phyloP scores from a whole-genome alignment of 2,797 vertebrate genomes.

The Syngnathus acus region DNA sequence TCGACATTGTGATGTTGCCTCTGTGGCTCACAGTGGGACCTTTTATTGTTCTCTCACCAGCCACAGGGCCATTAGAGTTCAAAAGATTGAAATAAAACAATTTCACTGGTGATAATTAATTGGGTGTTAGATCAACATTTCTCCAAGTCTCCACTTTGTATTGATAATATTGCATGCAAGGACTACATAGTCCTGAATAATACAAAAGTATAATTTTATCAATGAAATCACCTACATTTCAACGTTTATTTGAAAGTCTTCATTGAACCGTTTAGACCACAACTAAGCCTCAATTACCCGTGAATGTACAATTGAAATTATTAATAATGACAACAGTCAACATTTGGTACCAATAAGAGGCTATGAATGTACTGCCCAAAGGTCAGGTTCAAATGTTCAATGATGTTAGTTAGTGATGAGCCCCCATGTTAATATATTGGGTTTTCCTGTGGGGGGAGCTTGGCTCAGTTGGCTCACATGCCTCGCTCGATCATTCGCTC shows the following conservation, averaged over 20 bases:
- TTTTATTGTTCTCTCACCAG: not conserved
- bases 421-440: not conserved
- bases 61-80: conserved; percentile 1
- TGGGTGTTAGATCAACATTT: not conserved
- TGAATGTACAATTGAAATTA: not conserved
- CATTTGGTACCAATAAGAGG: not conserved
- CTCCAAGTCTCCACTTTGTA: not conserved
- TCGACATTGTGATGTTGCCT: not conserved
- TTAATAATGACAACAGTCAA: not conserved
- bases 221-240: not conserved
- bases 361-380: not conserved
- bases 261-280: not conserved
- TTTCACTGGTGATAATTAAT: not conserved
- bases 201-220: not conserved
- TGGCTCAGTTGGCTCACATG: conserved; percentile 50
- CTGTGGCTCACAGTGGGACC: not conserved
- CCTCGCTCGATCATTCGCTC: conserved; percentile 70
- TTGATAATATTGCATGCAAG: not conserved
- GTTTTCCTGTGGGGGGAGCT: not conserved
- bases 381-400: not conserved
- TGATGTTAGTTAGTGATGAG: not conserved
- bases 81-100: conserved; percentile 15
- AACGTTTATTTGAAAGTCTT: not conserved
- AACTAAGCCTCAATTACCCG: not conserved
- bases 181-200: not conserved